phyloP scores from a whole-genome alignment of 1,140 invertebrate genomes.

The Drosophila azteca region DNA sequence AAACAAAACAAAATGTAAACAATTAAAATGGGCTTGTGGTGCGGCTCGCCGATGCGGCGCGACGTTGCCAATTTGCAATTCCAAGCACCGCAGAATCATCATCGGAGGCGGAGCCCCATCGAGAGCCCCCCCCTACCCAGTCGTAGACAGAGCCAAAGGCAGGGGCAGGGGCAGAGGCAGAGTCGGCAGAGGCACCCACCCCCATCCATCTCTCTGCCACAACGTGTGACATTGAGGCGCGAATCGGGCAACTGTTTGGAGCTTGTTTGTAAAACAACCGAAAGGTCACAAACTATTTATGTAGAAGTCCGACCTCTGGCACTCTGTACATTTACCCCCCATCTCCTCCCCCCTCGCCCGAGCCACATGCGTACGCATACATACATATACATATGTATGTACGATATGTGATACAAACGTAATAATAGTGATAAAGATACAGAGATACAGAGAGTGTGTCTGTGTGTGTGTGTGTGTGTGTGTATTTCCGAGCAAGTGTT shows the following conservation, averaged over 20 bases:
- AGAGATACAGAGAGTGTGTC: slow-evolving; percentile 1
- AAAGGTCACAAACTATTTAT: slow-evolving; percentile 81
- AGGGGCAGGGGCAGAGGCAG: slow-evolving; percentile 16
- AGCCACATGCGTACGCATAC: slow-evolving; percentile 1
- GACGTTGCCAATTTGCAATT: slow-evolving; percentile 77
- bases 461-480: too few species aligned
- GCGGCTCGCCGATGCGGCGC: slow-evolving; percentile 58
- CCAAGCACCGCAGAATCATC: slow-evolving; percentile 60
- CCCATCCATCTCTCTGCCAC: not conserved
- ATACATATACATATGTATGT: not conserved
- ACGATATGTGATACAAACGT: slow-evolving; percentile 1
- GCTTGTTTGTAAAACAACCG: slow-evolving; percentile 78
- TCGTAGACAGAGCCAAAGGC: slow-evolving; percentile 12
- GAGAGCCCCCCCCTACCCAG: slow-evolving; percentile 3
- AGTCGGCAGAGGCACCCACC: slow-evolving; percentile 9
- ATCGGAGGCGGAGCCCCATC: slow-evolving; percentile 25
- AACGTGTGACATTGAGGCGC: slow-evolving; percentile 70
- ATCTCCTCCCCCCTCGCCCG: slow-evolving; percentile 8
- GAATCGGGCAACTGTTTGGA: slow-evolving; percentile 61
- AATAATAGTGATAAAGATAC: slow-evolving; percentile 55
- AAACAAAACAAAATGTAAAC: slow-evolving; percentile 81
- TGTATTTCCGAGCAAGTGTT: slow-evolving; percentile 69
- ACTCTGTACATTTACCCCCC: slow-evolving; percentile 58
- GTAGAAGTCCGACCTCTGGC: slow-evolving; percentile 72
- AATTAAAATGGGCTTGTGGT: slow-evolving; percentile 72